Evolutionary conservation across 2,888 invertebrate species (phyloP).

Genomic region (Amiota communis): DNA sequence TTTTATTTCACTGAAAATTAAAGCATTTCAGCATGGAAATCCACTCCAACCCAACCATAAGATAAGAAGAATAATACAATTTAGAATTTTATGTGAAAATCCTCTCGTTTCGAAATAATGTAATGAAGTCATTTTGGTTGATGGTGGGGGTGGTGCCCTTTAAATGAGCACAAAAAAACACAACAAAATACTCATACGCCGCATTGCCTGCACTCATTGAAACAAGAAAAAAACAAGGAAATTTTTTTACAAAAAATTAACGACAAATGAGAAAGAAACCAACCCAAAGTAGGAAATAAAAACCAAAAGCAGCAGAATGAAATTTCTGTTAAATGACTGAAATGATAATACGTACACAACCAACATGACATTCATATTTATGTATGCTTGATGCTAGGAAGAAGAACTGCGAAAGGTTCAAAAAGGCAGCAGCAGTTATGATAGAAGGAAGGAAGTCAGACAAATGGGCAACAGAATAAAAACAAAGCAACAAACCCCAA

Average conservation of each 20-base stretch:
- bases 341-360: conserved; percentile 39
- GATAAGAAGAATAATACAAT: no score
- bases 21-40: no score
- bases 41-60: no score
- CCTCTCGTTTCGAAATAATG: no score
- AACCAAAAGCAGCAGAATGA: conserved; percentile 40
- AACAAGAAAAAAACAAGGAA: conserved; percentile 59
- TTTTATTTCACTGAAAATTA: no score
- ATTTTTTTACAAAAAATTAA: conserved; percentile 66
- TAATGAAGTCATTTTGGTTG: background rate
- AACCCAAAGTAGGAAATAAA: background rate
- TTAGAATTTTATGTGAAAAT: no score
- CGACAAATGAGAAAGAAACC: conserved; percentile 46
- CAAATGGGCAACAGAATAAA: conserved; percentile 4
- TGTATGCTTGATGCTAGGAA: background rate
- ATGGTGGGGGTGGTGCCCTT: background rate
- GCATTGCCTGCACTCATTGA: conserved; percentile 60
- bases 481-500: background rate
- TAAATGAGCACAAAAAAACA: conserved; percentile 2
- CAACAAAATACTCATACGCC: conserved; percentile 60
- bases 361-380: conserved; percentile 38
- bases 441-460: background rate
- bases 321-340: conserved; percentile 14
- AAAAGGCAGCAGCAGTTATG: background rate
- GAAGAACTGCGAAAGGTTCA: background rate